phyloP scores from a whole-genome alignment of 1,140 invertebrate species.

The Lepidotrigona ventralis region DNA sequence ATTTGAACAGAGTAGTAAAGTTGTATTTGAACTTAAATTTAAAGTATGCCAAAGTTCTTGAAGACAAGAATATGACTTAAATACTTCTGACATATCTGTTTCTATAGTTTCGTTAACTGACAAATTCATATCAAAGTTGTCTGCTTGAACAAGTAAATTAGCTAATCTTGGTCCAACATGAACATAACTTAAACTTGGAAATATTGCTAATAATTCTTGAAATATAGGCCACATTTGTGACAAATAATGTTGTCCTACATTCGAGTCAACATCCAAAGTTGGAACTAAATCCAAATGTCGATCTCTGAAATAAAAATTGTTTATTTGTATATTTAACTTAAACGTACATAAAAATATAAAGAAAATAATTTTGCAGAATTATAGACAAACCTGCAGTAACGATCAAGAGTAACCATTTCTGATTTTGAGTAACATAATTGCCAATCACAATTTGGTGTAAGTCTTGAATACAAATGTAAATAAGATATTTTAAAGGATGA shows the following conservation, averaged over 20 bases:
- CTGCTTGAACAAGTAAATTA: slow-evolving; percentile 80
- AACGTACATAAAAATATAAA: slow-evolving; percentile 12
- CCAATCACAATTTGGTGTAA: slow-evolving; percentile 80
- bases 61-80: slow-evolving; percentile 78
- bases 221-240: slow-evolving; percentile 82
- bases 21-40: slow-evolving; percentile 80
- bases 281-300: slow-evolving; percentile 81
- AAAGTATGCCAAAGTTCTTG: slow-evolving; percentile 81
- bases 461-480: slow-evolving; percentile 81
- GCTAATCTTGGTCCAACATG: slow-evolving; percentile 84
- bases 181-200: slow-evolving; percentile 81
- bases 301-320: slow-evolving; percentile 66
- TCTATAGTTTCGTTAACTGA: slow-evolving; percentile 78
- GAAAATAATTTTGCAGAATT: slow-evolving; percentile 51
- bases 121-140: slow-evolving; percentile 74
- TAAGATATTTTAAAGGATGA: slow-evolving; percentile 84
- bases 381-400: slow-evolving; percentile 82
- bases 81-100: slow-evolving; percentile 78
- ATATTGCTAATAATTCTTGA: slow-evolving; percentile 80
- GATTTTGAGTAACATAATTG: slow-evolving; percentile 80
- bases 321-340: not conserved
- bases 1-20: slow-evolving; percentile 83
- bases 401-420: slow-evolving; percentile 84
- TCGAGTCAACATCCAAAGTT: slow-evolving; percentile 83
- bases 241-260: slow-evolving; percentile 81